These are phyloP conservation scores for Branchinecta lynchi DNA, from an alignment of 1,140 invertebrate species.

Conservation along the genomic window DNA sequence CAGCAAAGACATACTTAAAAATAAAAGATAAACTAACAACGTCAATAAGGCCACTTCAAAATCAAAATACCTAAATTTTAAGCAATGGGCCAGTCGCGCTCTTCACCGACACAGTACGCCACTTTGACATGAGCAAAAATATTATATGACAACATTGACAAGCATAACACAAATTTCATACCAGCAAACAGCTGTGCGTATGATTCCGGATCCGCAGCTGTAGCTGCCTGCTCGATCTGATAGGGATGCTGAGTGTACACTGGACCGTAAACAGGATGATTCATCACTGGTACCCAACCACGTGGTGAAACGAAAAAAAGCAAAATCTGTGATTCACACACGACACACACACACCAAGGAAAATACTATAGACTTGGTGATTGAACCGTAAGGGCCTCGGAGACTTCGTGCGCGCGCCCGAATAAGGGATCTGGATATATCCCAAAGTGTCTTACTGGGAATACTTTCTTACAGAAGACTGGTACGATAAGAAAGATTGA, in stretches of 20 bases:
- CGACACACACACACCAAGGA: background rate
- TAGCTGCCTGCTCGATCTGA: background rate
- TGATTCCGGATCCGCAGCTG: background rate
- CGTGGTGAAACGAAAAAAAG: background rate
- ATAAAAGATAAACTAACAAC: too few relatives aligned
- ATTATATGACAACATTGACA: too few relatives aligned
- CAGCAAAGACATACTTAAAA: too few relatives aligned
- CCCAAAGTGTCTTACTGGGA: too few relatives aligned
- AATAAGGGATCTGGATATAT: too few relatives aligned
- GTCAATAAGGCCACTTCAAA: too few relatives aligned
- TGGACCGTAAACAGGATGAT: background rate
- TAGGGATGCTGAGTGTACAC: background rate
- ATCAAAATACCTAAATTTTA: too few relatives aligned
- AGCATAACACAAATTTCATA: background rate
- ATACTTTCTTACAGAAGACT: too few relatives aligned
- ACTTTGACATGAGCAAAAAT: too few relatives aligned
- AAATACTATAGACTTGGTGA: constrained; percentile 7
- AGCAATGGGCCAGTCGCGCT: too few relatives aligned
- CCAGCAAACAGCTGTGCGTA: background rate
- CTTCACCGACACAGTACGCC: too few relatives aligned
- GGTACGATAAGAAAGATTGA: too few relatives aligned
- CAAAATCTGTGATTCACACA: background rate
- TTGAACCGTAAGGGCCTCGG: background rate
- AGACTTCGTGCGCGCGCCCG: background rate
- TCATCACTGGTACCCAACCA: background rate